Evolutionary conservation across 2,888 invertebrate genomes (phyloP), one percentile per base, ranked within the genome.

Genomic region (Parasteatoda lunata): DNA sequence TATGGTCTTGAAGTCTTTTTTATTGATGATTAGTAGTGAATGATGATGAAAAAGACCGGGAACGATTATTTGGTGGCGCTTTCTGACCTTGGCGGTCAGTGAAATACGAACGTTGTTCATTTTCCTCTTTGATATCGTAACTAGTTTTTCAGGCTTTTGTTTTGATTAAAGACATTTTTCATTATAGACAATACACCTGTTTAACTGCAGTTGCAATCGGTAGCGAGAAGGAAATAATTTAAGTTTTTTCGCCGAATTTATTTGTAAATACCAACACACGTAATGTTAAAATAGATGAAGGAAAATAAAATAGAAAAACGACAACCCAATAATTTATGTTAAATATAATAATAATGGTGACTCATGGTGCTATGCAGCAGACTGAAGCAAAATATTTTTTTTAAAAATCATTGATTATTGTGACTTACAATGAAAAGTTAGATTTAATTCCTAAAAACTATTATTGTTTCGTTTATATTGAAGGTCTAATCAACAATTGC

Each of bases 161-260:
- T 59, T 59, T 59, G 59, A 8, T 59, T 59, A n/a, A n/a, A 59
- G 59, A 59, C n/a, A 59, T 59, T 59, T 59, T 59, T 59, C n/a
- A 59, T 59, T 59, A n/a, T 59, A 59, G 9, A 8, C 59, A 59
- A 13, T 59, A 9, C 30, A 59, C n/a, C 59, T 9, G 59, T 59
- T 59, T 4, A 59, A 59, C 9, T 59, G 59, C 9, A 59, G 59
- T 59, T n/a, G 59, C 9, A 59, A 59, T n/a, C 59, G 59, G 59
- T 59, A 59, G 59, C 59, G 3, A 59, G 59, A n/a, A 59, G 59
- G n/a, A 59, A n/a, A 59, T n/a, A 3, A 59, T 59, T 59, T n/a
- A 7, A 59, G 8, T n/a, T n/a, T 59, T 59, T 59, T n/a, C 59
- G 4, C 9, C 3, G 13, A 59, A 59, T 59, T 59, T n/a, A 59